Evolutionary conservation across 2,888 invertebrate species (phyloP), one percentile per base, ranked within the genome.

Genomic region (Noctua comes): DNA sequence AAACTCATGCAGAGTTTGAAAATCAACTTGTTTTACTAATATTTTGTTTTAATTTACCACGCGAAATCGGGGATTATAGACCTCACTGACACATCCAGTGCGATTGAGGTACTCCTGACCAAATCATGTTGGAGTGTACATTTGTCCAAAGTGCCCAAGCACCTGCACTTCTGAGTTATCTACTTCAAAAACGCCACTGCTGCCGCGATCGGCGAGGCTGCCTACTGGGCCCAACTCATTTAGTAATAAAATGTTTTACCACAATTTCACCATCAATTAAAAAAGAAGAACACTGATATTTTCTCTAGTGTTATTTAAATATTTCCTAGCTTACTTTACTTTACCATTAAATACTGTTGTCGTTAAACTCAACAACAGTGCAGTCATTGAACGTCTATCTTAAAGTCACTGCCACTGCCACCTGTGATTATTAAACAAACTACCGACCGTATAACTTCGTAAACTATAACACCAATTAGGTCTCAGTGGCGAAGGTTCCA

Each of bases 311-410:
- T 2, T 24, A 24, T 54, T 54, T 54, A 24, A 24, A 54, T 24
- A 54, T 54, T 54, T 54, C 24, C 24, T 24, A 54, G 24, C 24
- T 24, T 24, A 24, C 54, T 10, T 54, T 54, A 54, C 24, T 24
- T 54, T 54, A 51, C 48, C 48, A 48, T 48, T 48, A 18, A 24
- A 36, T 40, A 21, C 5, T 36, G 36, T 73, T 65, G 31, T 46
- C 7, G 2, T 65, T 51, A 54, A 65, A 40, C 6, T 72, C n/a
- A 43, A 59, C 27, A 27, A 62, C 27, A 68, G 16, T 70, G 21
- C 70, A 62, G 43, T 77, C 48, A 70, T 31, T 76, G 59, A 54
- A 57, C 36, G 43, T 62, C 21, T 64, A 59, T 73, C 36, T 27
- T 40, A 24, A 43, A 72, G 31, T 68, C 40, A 64, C 21, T 62